These are phyloP conservation scores for Allobates femoralis DNA, from an alignment of 2,797 vertebrate genomes.

Conservation along the genomic window DNA sequence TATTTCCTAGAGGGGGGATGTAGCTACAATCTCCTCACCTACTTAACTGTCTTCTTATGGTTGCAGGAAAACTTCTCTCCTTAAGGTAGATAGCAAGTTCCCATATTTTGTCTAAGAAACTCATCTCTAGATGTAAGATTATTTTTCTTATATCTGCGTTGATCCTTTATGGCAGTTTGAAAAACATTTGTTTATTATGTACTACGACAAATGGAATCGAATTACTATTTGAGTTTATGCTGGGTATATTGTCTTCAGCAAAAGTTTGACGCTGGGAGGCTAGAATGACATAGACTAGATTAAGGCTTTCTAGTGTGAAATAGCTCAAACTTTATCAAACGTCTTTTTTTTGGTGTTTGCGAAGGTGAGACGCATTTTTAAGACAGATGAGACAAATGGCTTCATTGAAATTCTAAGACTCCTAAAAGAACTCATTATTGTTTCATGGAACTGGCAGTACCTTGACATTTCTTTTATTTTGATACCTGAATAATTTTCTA, in stretches of 20 bases:
- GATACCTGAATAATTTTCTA: neutral
- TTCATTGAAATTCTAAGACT: conserved; percentile 20
- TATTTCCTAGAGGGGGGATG: no score
- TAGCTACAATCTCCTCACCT: no score
- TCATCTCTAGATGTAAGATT: no score
- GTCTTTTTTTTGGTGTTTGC: neutral
- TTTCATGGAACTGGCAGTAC: neutral
- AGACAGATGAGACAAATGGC: conserved; percentile 22
- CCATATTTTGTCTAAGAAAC: no score
- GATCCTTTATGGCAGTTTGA: neutral
- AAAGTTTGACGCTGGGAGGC: neutral
- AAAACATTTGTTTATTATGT: conserved; percentile 10
- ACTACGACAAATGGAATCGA: neutral
- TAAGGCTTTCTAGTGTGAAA: conserved; percentile 15
- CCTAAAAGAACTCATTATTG: conserved; percentile 25
- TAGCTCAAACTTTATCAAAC: neutral
- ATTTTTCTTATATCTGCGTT: neutral
- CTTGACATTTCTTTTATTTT: neutral
- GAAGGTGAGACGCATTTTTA: conserved; percentile 8
- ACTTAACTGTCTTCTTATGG: no score
- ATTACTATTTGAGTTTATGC: neutral
- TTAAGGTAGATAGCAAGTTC: no score
- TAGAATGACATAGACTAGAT: neutral
- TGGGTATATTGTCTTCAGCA: conserved; percentile 10
- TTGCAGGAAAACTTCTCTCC: no score